phyloP scores from a whole-genome alignment of 2,797 vertebrate species.

The Paguma larvata region DNA sequence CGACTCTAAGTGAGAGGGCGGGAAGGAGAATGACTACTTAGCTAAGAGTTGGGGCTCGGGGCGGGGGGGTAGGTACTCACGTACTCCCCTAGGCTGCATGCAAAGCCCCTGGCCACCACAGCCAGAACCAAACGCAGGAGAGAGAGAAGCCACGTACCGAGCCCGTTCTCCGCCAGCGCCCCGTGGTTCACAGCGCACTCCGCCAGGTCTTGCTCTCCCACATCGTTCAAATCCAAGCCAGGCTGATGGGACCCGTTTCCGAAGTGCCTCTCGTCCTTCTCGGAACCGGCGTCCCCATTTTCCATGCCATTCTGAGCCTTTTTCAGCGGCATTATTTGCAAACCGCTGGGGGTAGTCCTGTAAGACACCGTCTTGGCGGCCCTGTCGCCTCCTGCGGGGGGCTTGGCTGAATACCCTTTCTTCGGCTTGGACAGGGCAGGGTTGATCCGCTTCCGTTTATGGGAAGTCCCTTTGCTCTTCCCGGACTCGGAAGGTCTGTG shows the following conservation, averaged over 20 bases:
- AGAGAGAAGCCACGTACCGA: constrained; percentile 91
- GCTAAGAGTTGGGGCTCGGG: background rate
- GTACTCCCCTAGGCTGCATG: background rate
- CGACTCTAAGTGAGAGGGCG: background rate
- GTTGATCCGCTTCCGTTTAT: constrained; percentile 94
- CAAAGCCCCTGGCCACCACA: background rate
- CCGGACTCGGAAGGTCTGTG: constrained; percentile 89
- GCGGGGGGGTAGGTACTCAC: accelerated
- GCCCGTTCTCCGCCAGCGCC: constrained; percentile 90
- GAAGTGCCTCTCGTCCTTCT: constrained; percentile 91
- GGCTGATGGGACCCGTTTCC: constrained; percentile 90
- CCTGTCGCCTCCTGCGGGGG: constrained; percentile 90
- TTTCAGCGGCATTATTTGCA: constrained; percentile 94
- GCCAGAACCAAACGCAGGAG: background rate
- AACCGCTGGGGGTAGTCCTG: constrained; percentile 92
- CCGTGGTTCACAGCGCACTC: constrained; percentile 88
- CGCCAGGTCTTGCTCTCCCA: constrained; percentile 88
- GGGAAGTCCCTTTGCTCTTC: constrained; percentile 90
- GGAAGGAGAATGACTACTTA: background rate
- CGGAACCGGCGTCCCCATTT: constrained; percentile 91
- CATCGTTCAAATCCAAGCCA: constrained; percentile 86
- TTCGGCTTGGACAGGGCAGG: constrained; percentile 91
- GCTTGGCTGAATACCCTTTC: constrained; percentile 90
- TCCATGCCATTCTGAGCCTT: constrained; percentile 93
- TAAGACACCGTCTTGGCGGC: constrained; percentile 94